These are phyloP conservation scores for Ficedula albicollis DNA, from an alignment of 2,797 vertebrate genomes.

Conservation along the genomic window DNA sequence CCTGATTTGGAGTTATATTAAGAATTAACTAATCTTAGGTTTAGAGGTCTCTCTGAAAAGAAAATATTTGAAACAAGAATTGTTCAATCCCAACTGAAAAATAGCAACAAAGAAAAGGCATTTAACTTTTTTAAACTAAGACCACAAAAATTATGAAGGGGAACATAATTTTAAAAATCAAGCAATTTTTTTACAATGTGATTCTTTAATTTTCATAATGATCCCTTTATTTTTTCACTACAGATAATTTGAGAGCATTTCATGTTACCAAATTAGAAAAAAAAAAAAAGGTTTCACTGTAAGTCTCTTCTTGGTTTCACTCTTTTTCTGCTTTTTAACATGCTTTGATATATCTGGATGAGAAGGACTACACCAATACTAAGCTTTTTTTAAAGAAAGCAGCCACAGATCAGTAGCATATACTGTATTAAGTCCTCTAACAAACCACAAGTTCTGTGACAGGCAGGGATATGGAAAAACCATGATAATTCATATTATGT, in stretches of 20 bases:
- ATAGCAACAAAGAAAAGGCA: neutral
- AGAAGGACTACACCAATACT: neutral
- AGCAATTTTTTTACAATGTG: neutral
- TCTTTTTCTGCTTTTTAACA: neutral
- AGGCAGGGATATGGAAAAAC: neutral
- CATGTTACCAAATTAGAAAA: neutral
- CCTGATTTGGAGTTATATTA: neutral
- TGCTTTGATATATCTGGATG: neutral
- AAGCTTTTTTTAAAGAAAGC: conserved; percentile 21
- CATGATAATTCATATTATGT: neutral
- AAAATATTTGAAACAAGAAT: neutral
- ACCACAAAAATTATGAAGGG: neutral
- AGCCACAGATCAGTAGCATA: neutral
- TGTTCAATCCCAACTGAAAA: neutral
- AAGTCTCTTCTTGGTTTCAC: neutral
- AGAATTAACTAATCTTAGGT: neutral
- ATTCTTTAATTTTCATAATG: neutral
- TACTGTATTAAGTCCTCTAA: neutral
- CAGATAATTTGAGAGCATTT: neutral
- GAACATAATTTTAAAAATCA: neutral
- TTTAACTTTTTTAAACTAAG: neutral
- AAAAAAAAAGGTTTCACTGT: neutral
- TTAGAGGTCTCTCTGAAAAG: neutral
- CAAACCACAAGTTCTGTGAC: neutral
- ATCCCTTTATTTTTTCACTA: neutral